phyloP scores from a whole-genome alignment of 1,140 invertebrate species.

The Lutraria rhynchaena region DNA sequence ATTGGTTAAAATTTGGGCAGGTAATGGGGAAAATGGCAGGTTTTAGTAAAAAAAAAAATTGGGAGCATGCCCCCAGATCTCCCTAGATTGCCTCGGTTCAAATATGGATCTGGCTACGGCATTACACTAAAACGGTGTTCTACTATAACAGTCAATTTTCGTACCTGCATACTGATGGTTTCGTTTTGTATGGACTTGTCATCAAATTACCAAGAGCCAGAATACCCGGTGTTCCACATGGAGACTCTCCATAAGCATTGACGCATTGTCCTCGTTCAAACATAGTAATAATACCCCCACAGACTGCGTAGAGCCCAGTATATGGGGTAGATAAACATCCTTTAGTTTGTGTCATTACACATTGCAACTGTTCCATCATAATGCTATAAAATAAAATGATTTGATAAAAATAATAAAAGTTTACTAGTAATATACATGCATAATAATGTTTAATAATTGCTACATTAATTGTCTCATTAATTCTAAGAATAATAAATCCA shows the following conservation, averaged over 20 bases:
- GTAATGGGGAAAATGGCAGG: no score
- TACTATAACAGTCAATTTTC: background rate
- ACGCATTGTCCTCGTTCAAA: conserved; percentile 40
- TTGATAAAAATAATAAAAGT: no score
- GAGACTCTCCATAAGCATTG: conserved; percentile 30
- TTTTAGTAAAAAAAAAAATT: no score
- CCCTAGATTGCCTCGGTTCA: no score
- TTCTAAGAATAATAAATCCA: no score
- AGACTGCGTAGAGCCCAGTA: conserved; percentile 8
- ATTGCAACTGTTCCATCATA: conserved; percentile 20
- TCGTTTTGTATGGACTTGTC: background rate
- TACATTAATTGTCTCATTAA: no score
- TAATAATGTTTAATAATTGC: no score
- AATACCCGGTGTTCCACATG: conserved; percentile 34
- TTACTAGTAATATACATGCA: no score
- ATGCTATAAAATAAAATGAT: conserved; percentile 22
- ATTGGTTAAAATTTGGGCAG: no score
- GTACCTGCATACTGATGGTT: conserved; percentile 50
- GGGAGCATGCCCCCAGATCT: no score
- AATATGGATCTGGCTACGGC: no score
- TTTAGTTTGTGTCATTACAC: conserved; percentile 29
- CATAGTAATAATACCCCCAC: background rate
- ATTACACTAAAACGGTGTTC: no score
- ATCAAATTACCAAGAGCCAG: conserved; percentile 23
- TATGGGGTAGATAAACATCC: conserved; percentile 10